phyloP scores from a whole-genome alignment of 2,113 vertebrate genomes.

The Carassius auratus region DNA sequence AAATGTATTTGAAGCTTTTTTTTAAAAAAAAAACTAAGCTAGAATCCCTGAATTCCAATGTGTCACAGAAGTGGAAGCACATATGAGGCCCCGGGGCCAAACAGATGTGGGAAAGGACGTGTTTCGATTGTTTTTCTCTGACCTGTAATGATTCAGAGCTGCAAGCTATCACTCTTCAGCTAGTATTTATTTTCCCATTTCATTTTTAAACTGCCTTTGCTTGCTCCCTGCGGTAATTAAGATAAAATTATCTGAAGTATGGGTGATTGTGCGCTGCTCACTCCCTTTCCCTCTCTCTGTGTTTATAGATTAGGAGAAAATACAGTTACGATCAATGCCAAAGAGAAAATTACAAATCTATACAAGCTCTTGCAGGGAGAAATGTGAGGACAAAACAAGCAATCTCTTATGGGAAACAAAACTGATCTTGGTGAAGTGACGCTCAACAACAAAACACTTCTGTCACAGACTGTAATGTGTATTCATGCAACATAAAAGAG shows the following conservation, averaged over 20 bases:
- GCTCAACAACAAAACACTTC: background rate
- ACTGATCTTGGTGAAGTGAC: conserved; percentile 28
- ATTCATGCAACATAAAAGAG: background rate
- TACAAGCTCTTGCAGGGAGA: conserved; percentile 41
- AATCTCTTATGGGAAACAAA: conserved; percentile 15
- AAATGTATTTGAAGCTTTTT: conserved; percentile 42
- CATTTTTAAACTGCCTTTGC: conserved; percentile 54
- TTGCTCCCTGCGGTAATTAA: conserved; percentile 58
- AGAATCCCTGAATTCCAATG: conserved; percentile 27
- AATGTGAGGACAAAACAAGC: conserved; percentile 42
- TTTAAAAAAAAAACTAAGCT: background rate
- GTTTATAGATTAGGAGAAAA: conserved; percentile 49
- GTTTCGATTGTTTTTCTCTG: conserved; percentile 52
- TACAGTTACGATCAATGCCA: conserved; percentile 53
- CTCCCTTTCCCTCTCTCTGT: conserved; percentile 24
- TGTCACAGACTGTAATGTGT: background rate
- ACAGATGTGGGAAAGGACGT: conserved; percentile 50
- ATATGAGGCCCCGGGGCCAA: conserved; percentile 48
- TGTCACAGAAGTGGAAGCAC: conserved; percentile 39
- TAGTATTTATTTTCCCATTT: conserved; percentile 58
- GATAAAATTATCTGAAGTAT: conserved; percentile 56
- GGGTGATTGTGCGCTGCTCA: conserved; percentile 14
- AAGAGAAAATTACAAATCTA: conserved; percentile 59
- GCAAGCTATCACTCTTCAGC: conserved; percentile 44
- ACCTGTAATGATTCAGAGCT: conserved; percentile 49